Conservation (phyloP, 1,140 invertebrate species). For the Cherax quadricarinatus region DNA sequence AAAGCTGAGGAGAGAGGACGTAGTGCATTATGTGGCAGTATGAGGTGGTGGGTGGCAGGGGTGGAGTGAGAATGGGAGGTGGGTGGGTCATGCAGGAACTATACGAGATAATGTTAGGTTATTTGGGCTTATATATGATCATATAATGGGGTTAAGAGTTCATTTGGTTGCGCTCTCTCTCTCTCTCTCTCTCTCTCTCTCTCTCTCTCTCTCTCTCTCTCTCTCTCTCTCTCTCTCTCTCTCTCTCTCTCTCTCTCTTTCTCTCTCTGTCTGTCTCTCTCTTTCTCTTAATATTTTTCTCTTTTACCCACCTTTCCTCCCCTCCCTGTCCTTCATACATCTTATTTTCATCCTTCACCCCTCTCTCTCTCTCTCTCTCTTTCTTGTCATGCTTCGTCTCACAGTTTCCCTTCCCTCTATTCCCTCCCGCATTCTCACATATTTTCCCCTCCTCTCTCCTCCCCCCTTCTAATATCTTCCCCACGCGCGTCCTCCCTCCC, state of each 20-base stretch:
- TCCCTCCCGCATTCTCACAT: too few species aligned
- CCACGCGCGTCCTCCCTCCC: too few species aligned
- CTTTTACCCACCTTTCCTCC: neutral
- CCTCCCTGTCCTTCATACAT: neutral
- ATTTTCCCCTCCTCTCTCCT: too few species aligned
- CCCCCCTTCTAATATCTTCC: too few species aligned
- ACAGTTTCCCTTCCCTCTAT: too few species aligned
- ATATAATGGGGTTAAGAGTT: neutral
- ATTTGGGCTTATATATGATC: neutral
- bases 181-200: neutral
- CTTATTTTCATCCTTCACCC: neutral
- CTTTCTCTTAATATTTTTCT: neutral
- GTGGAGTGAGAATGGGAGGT: too few species aligned
- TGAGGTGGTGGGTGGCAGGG: too few species aligned
- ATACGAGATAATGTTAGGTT: neutral
- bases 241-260: neutral
- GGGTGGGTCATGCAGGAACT: neutral
- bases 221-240: neutral
- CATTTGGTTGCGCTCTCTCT: neutral
- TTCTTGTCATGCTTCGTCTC: too few species aligned
- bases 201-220: neutral
- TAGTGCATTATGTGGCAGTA: too few species aligned
- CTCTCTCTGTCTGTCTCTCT: neutral
- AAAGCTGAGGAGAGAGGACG: too few species aligned
- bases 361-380: neutral